Evolutionary conservation across 2,113 vertebrate species (phyloP), one percentile per base, ranked within the genome.

Genomic region (Megaceryle torquata): DNA sequence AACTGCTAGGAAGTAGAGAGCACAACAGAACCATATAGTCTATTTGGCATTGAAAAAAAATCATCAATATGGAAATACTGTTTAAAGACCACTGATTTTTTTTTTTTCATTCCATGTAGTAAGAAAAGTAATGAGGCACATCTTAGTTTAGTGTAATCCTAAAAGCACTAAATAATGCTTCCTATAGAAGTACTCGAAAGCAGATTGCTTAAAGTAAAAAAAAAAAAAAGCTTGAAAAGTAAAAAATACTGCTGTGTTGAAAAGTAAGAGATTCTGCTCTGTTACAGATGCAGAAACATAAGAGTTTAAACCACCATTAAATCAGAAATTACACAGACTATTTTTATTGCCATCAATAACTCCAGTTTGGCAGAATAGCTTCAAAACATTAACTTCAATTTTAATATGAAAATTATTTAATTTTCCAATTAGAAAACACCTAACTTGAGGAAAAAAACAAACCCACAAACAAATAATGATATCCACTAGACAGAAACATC

Each of bases 61-160:
- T 71, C 57, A 88, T 89, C 35, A 86, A 43, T 63, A 86, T 91
- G 79, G 74, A 88, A 97, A 82, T 54, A 72, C 67, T 80, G 54
- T 67, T 96, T 77, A 69, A 95, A 93, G 63, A 84, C 57, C 67
- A 91, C 59, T 15, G 28, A 37, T 95, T 16, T 74, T 68, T 78
- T 69, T 72, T 69, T 72, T 59, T 72, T 91, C 91, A 89, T 88
- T 95, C 72, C 37, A 82, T 1, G 4, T 77, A 68, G 56, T 75
- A 57, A 60, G 56, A 94, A 93, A 96, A 89, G 77, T 95, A 89
- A 88, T 96, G 86, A 90, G 64, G 19, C 81, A 89, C 35, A 70
- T 75, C 87, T 91, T 84, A 79, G 39, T 93, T 95, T 88, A 88
- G 70, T 82, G 57, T 48, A 79, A 85, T 89, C 67, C 67, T 90